Evolutionary conservation across 2,113 vertebrate genomes (phyloP), one percentile per base, ranked within the genome.

Genomic region (Sylvietta virens): DNA sequence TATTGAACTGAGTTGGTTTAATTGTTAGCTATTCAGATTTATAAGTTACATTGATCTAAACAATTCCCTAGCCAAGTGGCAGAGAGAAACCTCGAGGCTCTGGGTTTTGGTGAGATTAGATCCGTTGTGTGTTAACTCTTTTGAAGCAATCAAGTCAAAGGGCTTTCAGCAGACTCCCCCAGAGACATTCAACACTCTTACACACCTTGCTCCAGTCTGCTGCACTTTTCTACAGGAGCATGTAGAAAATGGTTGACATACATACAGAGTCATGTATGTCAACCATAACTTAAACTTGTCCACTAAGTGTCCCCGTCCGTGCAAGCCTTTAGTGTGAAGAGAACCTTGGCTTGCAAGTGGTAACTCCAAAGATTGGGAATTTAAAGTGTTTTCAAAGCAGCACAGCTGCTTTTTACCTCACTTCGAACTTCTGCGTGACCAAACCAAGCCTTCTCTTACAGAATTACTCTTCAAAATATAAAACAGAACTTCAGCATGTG

Each of bases 1-100:
- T 78, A 58, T 84, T 84, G 77, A 90, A 78, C 15, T 60, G 76
- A 81, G 84, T 28, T 40, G 9, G 42, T 86, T 88, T 86, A 70
- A 82, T 65, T 90, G 56, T 73, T 77, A 92, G 79, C 53, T 74
- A 58, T 77, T 92, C 86, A 84, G 47, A 81, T 84, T 94, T 94
- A 60, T 47, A 90, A 61, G 42, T 65, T 90, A 45, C 64, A 51
- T 14, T 90, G 79, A 92, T 69, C 27, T 72, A 83, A 95, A 83
- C 57, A 82, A 88, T 77, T 80, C 58, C 31, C 47, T 39, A 69
- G 40, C 26, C 82, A 91, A 88, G 70, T 39, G 45, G 39, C 66
- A 88, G 62, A 92, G 15, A 85, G 62, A 72, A 90, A 80, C 50
- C 67, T 58, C 2, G 30, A 60, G 30, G 67, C 67, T 65, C 61